phyloP scores from a whole-genome alignment of 1,140 invertebrate genomes.

The Oreohelix idahoensis region DNA sequence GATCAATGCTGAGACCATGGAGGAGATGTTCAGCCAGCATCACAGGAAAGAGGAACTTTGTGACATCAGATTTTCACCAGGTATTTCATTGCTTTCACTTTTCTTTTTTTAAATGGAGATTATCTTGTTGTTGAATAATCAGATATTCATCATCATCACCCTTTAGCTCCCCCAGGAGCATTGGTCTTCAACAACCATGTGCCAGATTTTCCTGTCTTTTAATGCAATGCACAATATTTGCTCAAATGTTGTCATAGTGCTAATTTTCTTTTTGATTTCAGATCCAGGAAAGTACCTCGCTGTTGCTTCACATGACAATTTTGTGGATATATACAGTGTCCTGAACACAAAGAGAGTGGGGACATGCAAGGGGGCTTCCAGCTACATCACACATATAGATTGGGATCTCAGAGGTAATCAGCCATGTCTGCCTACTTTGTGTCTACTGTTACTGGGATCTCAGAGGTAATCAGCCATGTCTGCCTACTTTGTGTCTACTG shows the following conservation, averaged over 20 bases:
- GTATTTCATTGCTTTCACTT: slow-evolving; percentile 48
- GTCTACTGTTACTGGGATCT: slow-evolving; percentile 67
- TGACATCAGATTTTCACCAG: slow-evolving; percentile 73
- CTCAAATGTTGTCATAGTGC: neutral
- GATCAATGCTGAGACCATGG: slow-evolving; percentile 68
- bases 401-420: slow-evolving; percentile 70
- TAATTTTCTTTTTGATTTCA: slow-evolving; percentile 45
- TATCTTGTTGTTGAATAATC: no score
- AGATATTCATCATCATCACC: no score
- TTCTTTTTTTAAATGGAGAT: no score
- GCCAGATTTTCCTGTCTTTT: no score
- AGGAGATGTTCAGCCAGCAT: slow-evolving; percentile 66
- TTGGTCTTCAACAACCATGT: no score
- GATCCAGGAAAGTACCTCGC: slow-evolving; percentile 72
- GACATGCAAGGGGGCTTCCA: slow-evolving; percentile 73
- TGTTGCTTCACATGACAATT: slow-evolving; percentile 74
- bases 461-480: slow-evolving; percentile 54
- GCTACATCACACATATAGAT: slow-evolving; percentile 74
- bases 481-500: no score
- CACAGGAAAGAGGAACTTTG: slow-evolving; percentile 73
- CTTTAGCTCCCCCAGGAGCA: no score
- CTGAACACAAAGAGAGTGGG: slow-evolving; percentile 70
- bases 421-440: neutral
- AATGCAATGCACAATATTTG: no score
- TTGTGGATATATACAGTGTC: slow-evolving; percentile 74